phyloP scores from a whole-genome alignment of 1,140 invertebrate species.

The Brachionus manjavacas region DNA sequence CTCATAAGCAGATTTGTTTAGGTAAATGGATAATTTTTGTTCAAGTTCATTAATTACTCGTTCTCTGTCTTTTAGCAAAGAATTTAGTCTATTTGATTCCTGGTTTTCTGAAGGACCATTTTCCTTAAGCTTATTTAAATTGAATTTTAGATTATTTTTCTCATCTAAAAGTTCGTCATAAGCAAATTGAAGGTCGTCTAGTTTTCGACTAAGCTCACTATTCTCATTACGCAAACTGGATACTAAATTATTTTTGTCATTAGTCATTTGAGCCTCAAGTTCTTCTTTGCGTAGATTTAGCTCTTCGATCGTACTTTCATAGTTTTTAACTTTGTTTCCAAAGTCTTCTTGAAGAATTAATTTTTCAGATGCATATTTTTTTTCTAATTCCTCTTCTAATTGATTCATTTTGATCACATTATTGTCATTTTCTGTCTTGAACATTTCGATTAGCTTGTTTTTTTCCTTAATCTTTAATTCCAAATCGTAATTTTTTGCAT shows the following conservation, averaged over 20 bases:
- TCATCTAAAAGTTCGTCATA: slow-evolving; percentile 14
- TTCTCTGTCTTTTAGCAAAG: slow-evolving; percentile 6
- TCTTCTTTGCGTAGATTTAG: neutral
- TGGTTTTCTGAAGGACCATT: neutral
- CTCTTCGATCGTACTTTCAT: neutral
- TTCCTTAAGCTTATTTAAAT: neutral
- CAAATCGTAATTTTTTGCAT: neutral
- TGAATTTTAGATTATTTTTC: neutral
- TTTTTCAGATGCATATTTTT: neutral
- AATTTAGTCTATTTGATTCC: neutral
- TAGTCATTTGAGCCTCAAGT: neutral
- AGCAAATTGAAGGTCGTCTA: neutral
- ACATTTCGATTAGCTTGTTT: neutral
- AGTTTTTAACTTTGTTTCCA: neutral
- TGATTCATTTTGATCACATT: neutral
- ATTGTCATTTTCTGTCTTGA: neutral
- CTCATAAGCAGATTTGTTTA: neutral
- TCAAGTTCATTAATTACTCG: neutral
- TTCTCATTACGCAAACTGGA: neutral
- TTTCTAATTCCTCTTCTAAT: neutral
- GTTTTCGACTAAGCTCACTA: neutral
- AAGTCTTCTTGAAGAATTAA: neutral
- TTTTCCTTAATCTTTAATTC: slow-evolving; percentile 13
- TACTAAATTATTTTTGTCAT: neutral
- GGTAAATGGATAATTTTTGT: neutral